phyloP scores from a whole-genome alignment of 2,888 invertebrate genomes.

The Abscondita cerata region DNA sequence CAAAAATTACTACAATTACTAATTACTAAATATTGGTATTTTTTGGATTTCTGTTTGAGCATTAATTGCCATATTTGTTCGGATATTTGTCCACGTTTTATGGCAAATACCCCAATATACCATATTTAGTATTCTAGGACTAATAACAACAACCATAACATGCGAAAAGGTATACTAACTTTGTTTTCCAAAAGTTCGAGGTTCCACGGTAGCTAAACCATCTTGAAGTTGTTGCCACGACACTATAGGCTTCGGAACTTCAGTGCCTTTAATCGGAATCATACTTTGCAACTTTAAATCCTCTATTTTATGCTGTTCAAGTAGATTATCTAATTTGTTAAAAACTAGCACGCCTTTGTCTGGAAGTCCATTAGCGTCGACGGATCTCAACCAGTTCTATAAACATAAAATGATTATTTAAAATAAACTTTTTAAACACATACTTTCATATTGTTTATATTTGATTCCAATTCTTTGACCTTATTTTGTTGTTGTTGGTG shows the following conservation, averaged over 20 bases:
- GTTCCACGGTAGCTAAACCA: slow-evolving; percentile 63
- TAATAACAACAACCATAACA: neutral
- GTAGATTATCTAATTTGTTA: slow-evolving; percentile 60
- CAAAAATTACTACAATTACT: too few species aligned
- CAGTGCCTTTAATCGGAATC: slow-evolving; percentile 55
- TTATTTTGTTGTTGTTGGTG: neutral
- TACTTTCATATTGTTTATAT: neutral
- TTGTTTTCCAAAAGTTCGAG: slow-evolving; percentile 64
- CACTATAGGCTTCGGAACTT: neutral
- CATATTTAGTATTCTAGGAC: too few species aligned
- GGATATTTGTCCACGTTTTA: too few species aligned
- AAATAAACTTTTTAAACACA: too few species aligned
- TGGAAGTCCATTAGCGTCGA: slow-evolving; percentile 60
- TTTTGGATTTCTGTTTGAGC: too few species aligned
- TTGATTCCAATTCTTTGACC: neutral
- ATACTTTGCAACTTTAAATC: slow-evolving; percentile 62
- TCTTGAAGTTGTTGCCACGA: neutral
- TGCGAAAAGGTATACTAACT: slow-evolving; percentile 39
- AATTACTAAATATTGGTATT: too few species aligned
- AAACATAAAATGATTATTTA: too few species aligned
- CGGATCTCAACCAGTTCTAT: too few species aligned
- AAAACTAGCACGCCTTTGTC: slow-evolving; percentile 69
- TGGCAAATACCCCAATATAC: too few species aligned
- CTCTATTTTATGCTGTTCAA: slow-evolving; percentile 59
- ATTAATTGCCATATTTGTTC: too few species aligned